Conservation (phyloP, 2,888 invertebrate species). For the Orchesella flavescens region DNA sequence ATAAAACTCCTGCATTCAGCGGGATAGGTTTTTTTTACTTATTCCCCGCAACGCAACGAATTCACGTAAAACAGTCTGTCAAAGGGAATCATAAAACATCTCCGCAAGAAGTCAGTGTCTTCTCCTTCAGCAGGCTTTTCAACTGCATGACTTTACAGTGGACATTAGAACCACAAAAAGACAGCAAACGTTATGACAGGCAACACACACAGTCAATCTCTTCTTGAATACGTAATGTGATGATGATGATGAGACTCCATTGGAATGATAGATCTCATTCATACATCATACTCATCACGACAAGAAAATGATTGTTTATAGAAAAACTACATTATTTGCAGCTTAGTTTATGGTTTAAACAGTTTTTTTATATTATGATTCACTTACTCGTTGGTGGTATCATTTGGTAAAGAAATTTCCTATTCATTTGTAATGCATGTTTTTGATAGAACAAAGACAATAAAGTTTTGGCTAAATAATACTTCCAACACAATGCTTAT, state of each 20-base stretch:
- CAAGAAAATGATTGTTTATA: neutral
- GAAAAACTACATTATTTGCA: too few species aligned
- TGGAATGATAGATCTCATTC: constrained; percentile 33
- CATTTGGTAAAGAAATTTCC: too few species aligned
- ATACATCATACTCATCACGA: constrained; percentile 8
- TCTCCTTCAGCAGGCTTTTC: constrained; percentile 16
- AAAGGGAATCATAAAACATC: constrained; percentile 19
- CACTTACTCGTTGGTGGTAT: too few species aligned
- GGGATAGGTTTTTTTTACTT: neutral
- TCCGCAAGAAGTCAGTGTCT: constrained; percentile 27
- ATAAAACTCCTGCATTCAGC: neutral
- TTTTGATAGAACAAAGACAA: too few species aligned
- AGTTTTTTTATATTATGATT: too few species aligned
- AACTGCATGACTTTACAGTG: constrained; percentile 16
- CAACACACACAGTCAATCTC: neutral
- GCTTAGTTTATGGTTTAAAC: too few species aligned
- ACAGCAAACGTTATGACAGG: constrained; percentile 34
- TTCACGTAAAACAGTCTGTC: neutral
- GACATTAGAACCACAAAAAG: constrained; percentile 37
- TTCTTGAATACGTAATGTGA: constrained; percentile 23
- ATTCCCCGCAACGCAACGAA: neutral
- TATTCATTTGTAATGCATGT: too few species aligned
- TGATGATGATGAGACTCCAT: constrained; percentile 14
- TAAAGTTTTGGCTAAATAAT: too few species aligned
- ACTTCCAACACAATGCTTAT: too few species aligned